Evolutionary conservation across 2,797 vertebrate genomes (phyloP).

Genomic region (Moxostoma hubbsi): DNA sequence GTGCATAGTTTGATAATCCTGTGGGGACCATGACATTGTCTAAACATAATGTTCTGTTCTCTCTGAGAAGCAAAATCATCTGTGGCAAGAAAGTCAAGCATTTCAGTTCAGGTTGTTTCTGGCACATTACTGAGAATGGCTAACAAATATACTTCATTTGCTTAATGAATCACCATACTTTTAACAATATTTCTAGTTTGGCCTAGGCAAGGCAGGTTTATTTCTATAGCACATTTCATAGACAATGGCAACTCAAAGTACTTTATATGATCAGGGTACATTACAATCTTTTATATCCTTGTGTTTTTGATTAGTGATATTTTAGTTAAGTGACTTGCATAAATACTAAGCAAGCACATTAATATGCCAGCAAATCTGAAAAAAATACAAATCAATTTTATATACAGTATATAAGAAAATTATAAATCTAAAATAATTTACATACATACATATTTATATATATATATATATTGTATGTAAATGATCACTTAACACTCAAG

Average conservation of each 20-base stretch:
- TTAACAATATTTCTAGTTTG: not conserved
- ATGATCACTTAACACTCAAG: too few species aligned
- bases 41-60: not conserved
- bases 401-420: too few species aligned
- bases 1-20: not conserved
- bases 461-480: too few species aligned
- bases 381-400: too few species aligned
- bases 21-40: slow-evolving; percentile 1
- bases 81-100: not conserved
- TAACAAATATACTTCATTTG: not conserved
- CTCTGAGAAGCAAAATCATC: not conserved
- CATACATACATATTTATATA: too few species aligned
- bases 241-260: too few species aligned
- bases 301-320: not conserved
- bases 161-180: not conserved
- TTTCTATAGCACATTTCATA: too few species aligned
- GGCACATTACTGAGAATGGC: not conserved
- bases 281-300: not conserved
- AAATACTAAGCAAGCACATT: too few species aligned
- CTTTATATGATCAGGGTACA: not conserved
- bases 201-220: too few species aligned
- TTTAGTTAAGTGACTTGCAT: not conserved
- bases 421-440: too few species aligned
- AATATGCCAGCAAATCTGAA: too few species aligned
- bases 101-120: too few species aligned